These are phyloP conservation scores for Elachura formosa DNA, from an alignment of 2,113 vertebrate species.

Conservation along the genomic window DNA sequence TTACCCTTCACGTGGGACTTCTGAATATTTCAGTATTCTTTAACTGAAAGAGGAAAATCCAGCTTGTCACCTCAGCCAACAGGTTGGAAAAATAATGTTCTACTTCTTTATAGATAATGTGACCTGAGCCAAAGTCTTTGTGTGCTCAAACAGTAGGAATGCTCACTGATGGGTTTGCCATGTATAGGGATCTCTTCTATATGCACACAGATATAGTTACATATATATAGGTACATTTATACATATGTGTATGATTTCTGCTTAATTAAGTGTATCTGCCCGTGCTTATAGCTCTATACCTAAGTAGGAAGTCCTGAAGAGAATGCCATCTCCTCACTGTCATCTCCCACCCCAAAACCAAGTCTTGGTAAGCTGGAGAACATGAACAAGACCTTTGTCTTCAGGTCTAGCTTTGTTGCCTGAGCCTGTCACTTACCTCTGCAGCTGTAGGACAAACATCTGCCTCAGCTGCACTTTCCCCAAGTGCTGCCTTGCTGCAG, in stretches of 20 bases:
- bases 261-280: neutral
- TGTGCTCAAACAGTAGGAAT: neutral
- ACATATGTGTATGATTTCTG: neutral
- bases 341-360: neutral
- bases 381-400: neutral
- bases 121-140: neutral
- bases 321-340: neutral
- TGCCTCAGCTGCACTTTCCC: neutral
- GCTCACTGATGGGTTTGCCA: neutral
- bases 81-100: slow-evolving; percentile 38
- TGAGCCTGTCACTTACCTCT: neutral
- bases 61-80: neutral
- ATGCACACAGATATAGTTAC: rapidly evolving
- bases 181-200: neutral
- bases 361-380: neutral
- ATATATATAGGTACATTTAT: neutral
- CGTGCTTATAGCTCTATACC: neutral
- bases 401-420: neutral
- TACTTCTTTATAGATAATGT: neutral
- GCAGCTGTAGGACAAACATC: neutral
- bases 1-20: neutral
- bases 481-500: neutral
- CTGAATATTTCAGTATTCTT: slow-evolving; percentile 2
- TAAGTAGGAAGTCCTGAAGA: neutral
- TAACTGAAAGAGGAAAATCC: neutral